Conservation (phyloP, 2,113 vertebrate genomes). For the Dasyurus viverrinus region DNA sequence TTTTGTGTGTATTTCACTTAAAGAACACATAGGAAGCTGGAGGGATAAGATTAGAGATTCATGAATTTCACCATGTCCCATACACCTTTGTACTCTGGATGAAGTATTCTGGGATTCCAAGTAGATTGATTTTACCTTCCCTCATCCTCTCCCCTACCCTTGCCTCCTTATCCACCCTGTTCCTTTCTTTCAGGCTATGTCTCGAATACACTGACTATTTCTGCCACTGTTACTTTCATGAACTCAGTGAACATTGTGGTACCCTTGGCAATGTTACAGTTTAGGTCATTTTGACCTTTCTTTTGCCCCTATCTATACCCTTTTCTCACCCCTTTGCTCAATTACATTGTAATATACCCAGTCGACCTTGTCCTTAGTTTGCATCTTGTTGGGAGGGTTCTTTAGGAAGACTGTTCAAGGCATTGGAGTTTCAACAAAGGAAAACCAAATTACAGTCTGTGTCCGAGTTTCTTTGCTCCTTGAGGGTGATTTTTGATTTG, state of each 20-base stretch:
- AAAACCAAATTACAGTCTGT: not conserved
- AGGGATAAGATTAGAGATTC: not conserved
- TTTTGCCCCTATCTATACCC: not conserved
- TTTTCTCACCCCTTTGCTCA: not conserved
- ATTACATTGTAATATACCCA: not conserved
- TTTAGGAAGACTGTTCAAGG: not conserved
- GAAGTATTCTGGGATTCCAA: not conserved
- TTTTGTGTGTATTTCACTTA: not conserved
- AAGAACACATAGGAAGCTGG: conserved; percentile 11
- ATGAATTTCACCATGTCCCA: not conserved
- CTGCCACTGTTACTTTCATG: not conserved
- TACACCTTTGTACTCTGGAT: not conserved
- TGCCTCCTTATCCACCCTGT: not conserved
- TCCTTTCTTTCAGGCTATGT: not conserved
- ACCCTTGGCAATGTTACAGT: not conserved
- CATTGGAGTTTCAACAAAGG: not conserved
- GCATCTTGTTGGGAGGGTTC: not conserved
- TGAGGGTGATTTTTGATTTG: conserved; percentile 3
- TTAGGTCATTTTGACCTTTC: not conserved
- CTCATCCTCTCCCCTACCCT: not conserved
- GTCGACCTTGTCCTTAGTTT: not conserved
- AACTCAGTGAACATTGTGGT: not conserved
- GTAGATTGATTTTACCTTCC: not conserved
- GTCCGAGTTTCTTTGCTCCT: not conserved
- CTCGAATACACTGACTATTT: not conserved